phyloP scores from a whole-genome alignment of 2,797 vertebrate genomes.

The Xerus rutilus region DNA sequence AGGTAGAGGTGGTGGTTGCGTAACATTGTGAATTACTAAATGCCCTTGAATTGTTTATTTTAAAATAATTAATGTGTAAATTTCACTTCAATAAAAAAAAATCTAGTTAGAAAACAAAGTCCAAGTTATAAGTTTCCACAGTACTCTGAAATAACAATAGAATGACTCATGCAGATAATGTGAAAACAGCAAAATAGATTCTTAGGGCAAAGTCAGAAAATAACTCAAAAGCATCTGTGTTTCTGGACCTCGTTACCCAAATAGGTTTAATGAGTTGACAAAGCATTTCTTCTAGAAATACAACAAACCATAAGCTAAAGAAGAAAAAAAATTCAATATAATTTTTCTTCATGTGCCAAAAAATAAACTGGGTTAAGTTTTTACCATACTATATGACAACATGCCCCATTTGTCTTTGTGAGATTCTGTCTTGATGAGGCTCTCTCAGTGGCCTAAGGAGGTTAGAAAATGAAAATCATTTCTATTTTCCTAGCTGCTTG shows the following conservation, averaged over 20 bases:
- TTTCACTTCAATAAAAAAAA: slow-evolving; percentile 25
- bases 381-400: slow-evolving; percentile 22
- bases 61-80: neutral
- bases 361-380: slow-evolving; percentile 6
- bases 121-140: slow-evolving; percentile 28
- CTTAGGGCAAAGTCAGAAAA: slow-evolving; percentile 4
- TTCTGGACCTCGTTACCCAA: neutral
- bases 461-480: slow-evolving; percentile 39
- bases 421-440: slow-evolving; percentile 7
- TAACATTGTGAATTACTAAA: neutral
- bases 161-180: slow-evolving; percentile 14
- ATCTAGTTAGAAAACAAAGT: neutral
- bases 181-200: slow-evolving; percentile 31
- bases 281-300: slow-evolving; percentile 43
- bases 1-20: neutral
- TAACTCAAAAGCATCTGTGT: slow-evolving; percentile 30
- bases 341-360: slow-evolving; percentile 51
- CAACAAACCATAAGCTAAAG: slow-evolving; percentile 36
- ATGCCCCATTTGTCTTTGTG: neutral
- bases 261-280: neutral
- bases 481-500: neutral
- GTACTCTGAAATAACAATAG: slow-evolving; percentile 35
- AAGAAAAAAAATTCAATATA: slow-evolving; percentile 55
- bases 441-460: neutral
- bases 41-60: slow-evolving; percentile 42